Conservation (phyloP, 1,140 invertebrate genomes). For the Elymnias hypermnestra region DNA sequence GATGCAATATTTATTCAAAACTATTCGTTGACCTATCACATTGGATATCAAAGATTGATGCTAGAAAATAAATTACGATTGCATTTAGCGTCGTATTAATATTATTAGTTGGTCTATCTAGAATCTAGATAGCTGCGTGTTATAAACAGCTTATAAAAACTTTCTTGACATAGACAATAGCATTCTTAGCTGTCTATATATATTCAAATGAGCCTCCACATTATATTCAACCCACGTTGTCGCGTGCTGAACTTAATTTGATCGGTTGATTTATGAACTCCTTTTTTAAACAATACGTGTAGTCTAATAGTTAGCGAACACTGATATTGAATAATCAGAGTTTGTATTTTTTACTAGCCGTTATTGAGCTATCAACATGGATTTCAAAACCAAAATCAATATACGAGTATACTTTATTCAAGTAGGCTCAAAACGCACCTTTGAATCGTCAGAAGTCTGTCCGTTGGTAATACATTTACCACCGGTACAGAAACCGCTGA, state of each 20-base stretch:
- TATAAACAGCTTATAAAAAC: slow-evolving; percentile 1
- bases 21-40: too few relatives aligned
- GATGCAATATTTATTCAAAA: too few relatives aligned
- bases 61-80: not conserved
- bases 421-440: too few relatives aligned
- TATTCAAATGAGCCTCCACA: slow-evolving; percentile 32
- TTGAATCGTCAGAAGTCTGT: too few relatives aligned
- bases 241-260: slow-evolving; percentile 38
- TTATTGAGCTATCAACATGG: too few relatives aligned
- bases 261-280: slow-evolving; percentile 46
- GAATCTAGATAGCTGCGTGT: not conserved
- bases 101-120: not conserved
- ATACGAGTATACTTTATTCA: too few relatives aligned
- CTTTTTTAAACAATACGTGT: slow-evolving; percentile 37
- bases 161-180: slow-evolving; percentile 5
- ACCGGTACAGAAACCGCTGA: too few relatives aligned
- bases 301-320: not conserved
- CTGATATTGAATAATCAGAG: not conserved
- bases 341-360: too few relatives aligned
- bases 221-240: slow-evolving; percentile 39
- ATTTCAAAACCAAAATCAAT: too few relatives aligned
- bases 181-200: slow-evolving; percentile 10
- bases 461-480: too few relatives aligned
- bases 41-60: too few relatives aligned
- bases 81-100: not conserved